These are phyloP conservation scores for Acrobasis suavella DNA, from an alignment of 2,888 invertebrate genomes.

Conservation along the genomic window DNA sequence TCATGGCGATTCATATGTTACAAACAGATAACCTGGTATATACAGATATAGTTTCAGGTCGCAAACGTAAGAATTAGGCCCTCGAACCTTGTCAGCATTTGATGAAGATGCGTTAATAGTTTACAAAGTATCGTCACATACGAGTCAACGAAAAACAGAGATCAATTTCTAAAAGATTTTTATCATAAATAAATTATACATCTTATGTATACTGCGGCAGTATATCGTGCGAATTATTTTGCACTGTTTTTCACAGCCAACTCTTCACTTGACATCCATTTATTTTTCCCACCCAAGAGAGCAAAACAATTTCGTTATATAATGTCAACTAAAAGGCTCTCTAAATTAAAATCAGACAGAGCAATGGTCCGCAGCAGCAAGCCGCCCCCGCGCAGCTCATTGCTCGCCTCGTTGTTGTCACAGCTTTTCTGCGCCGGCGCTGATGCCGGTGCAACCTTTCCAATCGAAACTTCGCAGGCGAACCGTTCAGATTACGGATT, in stretches of 20 bases:
- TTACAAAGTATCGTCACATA: no score
- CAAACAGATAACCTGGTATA: not conserved
- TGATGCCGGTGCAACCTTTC: slow-evolving; percentile 29
- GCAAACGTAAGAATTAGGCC: slow-evolving; percentile 4
- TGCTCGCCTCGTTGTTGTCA: slow-evolving; percentile 66
- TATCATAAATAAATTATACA: not conserved
- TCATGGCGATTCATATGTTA: not conserved
- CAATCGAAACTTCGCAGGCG: slow-evolving; percentile 40
- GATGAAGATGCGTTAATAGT: not conserved
- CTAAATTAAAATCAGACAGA: slow-evolving; percentile 45
- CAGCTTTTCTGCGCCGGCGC: slow-evolving; percentile 43
- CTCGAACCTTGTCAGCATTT: not conserved
- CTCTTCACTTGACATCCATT: slow-evolving; percentile 80
- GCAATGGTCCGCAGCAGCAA: slow-evolving; percentile 65
- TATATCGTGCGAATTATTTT: slow-evolving; percentile 3
- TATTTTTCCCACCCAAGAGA: slow-evolving; percentile 60
- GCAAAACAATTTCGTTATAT: slow-evolving; percentile 48
- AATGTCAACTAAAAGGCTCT: slow-evolving; percentile 49
- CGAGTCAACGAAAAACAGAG: not conserved
- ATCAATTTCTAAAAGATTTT: not conserved
- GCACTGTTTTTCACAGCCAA: slow-evolving; percentile 44
- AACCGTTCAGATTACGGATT: slow-evolving; percentile 26
- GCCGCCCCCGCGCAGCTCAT: slow-evolving; percentile 65
- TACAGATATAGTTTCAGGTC: not conserved
- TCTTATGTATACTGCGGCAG: slow-evolving; percentile 5